Evolutionary conservation across 2,888 invertebrate species (phyloP).

Genomic region (Eudemis profundana): DNA sequence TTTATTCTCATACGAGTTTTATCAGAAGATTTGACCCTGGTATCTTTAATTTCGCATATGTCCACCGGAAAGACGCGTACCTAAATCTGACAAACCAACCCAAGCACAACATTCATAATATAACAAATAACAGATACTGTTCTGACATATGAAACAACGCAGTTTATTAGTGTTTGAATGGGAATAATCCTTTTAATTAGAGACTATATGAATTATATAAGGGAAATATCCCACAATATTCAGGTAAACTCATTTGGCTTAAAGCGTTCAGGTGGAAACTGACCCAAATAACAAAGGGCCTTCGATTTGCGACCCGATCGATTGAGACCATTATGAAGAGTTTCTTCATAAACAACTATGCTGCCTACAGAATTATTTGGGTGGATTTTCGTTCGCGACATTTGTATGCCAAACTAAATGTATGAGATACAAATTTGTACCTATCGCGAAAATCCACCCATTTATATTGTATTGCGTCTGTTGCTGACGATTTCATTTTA

Average conservation of each 20-base stretch:
- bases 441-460: too few species aligned
- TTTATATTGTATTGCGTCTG: too few species aligned
- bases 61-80: too few species aligned
- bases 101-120: too few species aligned
- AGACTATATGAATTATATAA: constrained; percentile 47
- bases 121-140: constrained; percentile 1
- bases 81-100: too few species aligned
- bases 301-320: constrained; percentile 22
- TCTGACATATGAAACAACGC: not conserved
- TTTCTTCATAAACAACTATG: not conserved
- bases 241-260: constrained; percentile 64
- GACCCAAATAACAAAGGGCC: constrained; percentile 27
- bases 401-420: too few species aligned
- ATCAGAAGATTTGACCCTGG: too few species aligned
- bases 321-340: constrained; percentile 15
- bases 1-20: too few species aligned
- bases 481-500: too few species aligned
- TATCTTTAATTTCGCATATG: too few species aligned
- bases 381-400: too few species aligned
- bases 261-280: constrained; percentile 58
- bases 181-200: constrained; percentile 37
- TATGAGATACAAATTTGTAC: too few species aligned
- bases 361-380: not conserved
- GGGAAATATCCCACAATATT: constrained; percentile 52
- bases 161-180: not conserved